Percentiles rank a stretch among this genome's conserved stretches.
Conservation (phyloP, 2,113 vertebrate genomes). For the Microtus montanus region DNA sequence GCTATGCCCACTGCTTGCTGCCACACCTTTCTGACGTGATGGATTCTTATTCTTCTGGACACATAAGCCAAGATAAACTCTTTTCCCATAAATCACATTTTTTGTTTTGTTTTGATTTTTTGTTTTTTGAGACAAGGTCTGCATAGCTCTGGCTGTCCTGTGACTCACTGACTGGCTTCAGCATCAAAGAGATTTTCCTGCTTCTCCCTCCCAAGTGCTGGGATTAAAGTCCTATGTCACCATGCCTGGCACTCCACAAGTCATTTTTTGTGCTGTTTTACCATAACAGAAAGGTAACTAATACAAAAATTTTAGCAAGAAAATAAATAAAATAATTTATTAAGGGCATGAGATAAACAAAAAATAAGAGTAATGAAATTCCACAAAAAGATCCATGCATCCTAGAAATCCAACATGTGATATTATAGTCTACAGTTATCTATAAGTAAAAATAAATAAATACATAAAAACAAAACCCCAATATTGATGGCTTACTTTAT, state of each 20-base stretch:
- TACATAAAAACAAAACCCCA: neutral
- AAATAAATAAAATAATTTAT: neutral
- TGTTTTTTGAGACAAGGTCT: neutral
- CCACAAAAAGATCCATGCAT: neutral
- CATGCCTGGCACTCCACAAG: neutral
- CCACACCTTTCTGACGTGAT: neutral
- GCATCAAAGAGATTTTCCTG: neutral
- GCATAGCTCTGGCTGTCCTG: neutral
- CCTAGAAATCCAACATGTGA: neutral
- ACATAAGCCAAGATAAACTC: neutral
- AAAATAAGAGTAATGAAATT: neutral
- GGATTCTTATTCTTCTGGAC: neutral
- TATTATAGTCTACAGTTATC: neutral
- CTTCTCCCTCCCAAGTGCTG: neutral
- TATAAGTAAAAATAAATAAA: neutral
- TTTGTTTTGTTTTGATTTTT: neutral
- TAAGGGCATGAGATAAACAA: constrained; percentile 10
- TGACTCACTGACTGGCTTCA: neutral
- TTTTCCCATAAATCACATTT: neutral
- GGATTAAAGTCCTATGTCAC: neutral
- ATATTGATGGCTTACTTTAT: neutral
- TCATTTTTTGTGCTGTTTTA: neutral
- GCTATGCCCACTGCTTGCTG: neutral
- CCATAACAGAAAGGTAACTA: neutral
- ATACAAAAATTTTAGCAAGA: neutral